Conservation (phyloP, 2,888 invertebrate species). For the Drosophila cognata region DNA sequence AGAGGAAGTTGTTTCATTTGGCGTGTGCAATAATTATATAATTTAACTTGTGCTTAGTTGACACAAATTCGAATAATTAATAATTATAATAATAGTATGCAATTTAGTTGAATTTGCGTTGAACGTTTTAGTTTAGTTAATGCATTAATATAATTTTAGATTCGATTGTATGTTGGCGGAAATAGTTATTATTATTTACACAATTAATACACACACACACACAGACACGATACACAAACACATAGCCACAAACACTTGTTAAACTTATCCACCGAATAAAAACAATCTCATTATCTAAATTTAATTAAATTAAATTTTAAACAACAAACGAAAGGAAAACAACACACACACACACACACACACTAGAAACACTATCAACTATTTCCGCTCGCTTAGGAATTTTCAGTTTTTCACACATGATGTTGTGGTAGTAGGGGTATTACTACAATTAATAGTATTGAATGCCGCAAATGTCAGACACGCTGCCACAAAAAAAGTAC, state of each 20-base stretch:
- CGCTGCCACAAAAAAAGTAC: slow-evolving; percentile 34
- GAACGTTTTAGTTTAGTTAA: slow-evolving; percentile 74
- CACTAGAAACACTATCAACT: slow-evolving; percentile 23
- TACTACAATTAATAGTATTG: not conserved
- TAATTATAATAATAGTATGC: slow-evolving; percentile 61
- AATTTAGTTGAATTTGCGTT: slow-evolving; percentile 77
- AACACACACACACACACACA: slow-evolving; percentile 9
- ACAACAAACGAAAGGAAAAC: slow-evolving; percentile 32
- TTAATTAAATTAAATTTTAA: slow-evolving; percentile 61
- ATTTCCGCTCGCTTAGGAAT: slow-evolving; percentile 64
- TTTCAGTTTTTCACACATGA: slow-evolving; percentile 15
- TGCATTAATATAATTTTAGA: slow-evolving; percentile 64
- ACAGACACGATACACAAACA: slow-evolving; percentile 32
- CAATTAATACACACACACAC: slow-evolving; percentile 30
- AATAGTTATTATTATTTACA: slow-evolving; percentile 52
- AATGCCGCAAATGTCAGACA: slow-evolving; percentile 67
- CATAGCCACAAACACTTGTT: slow-evolving; percentile 71
- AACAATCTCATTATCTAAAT: slow-evolving; percentile 78
- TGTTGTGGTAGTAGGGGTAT: slow-evolving; percentile 53
- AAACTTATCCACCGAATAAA: slow-evolving; percentile 80
- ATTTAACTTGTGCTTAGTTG: slow-evolving; percentile 59
- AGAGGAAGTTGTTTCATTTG: slow-evolving; percentile 56
- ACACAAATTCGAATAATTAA: slow-evolving; percentile 49
- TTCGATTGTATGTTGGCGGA: slow-evolving; percentile 59
- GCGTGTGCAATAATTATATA: slow-evolving; percentile 64